Evolutionary conservation across 1,140 invertebrate genomes (phyloP).

Genomic region (Streblospio benedicti): DNA sequence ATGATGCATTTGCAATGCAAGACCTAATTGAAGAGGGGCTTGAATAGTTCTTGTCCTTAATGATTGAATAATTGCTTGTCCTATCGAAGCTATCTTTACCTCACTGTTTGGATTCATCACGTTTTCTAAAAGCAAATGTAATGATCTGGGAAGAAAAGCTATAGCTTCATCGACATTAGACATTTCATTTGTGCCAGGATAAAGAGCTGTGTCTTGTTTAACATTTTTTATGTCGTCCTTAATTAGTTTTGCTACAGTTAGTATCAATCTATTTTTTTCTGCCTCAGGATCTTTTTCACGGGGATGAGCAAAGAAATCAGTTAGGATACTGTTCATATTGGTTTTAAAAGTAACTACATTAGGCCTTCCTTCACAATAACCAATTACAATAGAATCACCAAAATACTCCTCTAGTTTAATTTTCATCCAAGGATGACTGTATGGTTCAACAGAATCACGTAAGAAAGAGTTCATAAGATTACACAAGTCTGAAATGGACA

Average conservation of each 20-base stretch:
- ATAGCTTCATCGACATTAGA: background rate
- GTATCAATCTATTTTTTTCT: constrained; percentile 3
- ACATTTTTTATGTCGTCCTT: background rate
- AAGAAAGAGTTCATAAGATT: too few relatives aligned
- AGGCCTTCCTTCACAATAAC: constrained; percentile 12
- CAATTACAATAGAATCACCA: constrained; percentile 14
- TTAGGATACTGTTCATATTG: constrained; percentile 10
- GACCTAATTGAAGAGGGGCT: constrained; percentile 13
- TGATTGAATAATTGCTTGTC: constrained; percentile 21
- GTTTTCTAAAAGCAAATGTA: background rate
- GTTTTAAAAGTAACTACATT: constrained; percentile 17
- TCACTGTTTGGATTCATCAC: constrained; percentile 10
- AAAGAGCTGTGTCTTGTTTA: background rate
- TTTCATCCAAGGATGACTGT: constrained; percentile 16
- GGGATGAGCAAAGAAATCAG: constrained; percentile 4
- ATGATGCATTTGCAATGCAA: background rate
- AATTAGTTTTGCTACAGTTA: background rate
- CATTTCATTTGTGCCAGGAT: too few relatives aligned
- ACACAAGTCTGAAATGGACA: too few relatives aligned
- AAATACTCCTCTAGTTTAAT: constrained; percentile 18
- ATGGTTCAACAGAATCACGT: background rate
- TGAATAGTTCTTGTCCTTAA: constrained; percentile 15
- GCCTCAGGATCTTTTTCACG: background rate
- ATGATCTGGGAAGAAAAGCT: constrained; percentile 12
- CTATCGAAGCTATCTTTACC: constrained; percentile 18